Conservation (phyloP, 2,888 invertebrate genomes). For the Aspidapion aeneum region DNA sequence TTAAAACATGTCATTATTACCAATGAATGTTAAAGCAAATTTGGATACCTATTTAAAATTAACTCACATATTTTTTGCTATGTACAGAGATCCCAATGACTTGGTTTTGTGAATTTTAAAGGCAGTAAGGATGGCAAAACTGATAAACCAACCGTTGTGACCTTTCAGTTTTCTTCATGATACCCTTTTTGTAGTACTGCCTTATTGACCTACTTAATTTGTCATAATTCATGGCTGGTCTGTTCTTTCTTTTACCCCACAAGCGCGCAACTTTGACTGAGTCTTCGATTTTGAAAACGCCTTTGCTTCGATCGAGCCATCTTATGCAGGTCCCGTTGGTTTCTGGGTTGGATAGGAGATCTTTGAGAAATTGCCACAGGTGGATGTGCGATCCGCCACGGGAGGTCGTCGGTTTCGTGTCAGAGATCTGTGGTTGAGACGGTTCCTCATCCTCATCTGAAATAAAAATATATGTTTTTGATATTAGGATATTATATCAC, state of each 20-base stretch:
- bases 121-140: constrained; percentile 93
- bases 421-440: constrained; percentile 38
- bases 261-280: constrained; percentile 94
- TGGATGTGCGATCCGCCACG: constrained; percentile 85
- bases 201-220: constrained; percentile 95
- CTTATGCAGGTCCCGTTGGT: constrained; percentile 91
- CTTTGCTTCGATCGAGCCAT: constrained; percentile 93
- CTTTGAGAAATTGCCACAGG: constrained; percentile 98
- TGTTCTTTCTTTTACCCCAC: constrained; percentile 97
- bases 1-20: not conserved
- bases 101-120: constrained; percentile 51
- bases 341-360: constrained; percentile 85
- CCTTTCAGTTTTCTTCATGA: constrained; percentile 98
- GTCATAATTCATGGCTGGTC: constrained; percentile 99
- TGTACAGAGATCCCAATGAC: constrained; percentile 16
- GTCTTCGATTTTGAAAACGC: constrained; percentile 99
- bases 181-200: constrained; percentile 99
- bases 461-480: no score
- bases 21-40: not conserved
- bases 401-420: constrained; percentile 40
- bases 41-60: not conserved
- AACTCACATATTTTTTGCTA: constrained; percentile 6
- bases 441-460: constrained; percentile 51
- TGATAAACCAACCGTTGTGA: constrained; percentile 98
- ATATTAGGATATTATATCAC: no score